Base-by-base conservation (phyloP, 53 echinoderm and acorn worm genomes). In the Paracentrotus lividus region DNA sequence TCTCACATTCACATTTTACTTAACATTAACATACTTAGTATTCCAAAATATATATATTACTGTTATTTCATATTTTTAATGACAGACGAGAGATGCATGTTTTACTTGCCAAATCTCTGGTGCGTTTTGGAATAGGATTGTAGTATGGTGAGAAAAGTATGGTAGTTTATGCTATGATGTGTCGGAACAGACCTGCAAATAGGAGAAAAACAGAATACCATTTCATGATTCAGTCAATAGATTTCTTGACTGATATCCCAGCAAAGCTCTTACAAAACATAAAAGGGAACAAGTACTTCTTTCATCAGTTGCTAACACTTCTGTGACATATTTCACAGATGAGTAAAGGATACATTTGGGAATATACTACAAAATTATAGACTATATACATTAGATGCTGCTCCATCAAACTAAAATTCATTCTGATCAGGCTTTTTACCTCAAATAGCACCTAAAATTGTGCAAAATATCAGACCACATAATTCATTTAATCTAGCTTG, bases 71-170 rank as follows among this genome's bases (percentile, higher is more conserved):
- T 38, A 38, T 40, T 72, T 72, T 72, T 38, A 36, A 72, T 8
- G 72, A 32, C 36, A 40, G 36, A 18, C 36, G 15, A 21, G 36
- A 72, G 64, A 64, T 64, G 27, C 64, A 27, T 64, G 5, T 64
- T 77, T 29, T 90, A 91, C 49, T 91, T 91, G 72, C 91, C 91
- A 24, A 51, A 91, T 53, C 91, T 52, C 91, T 91, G 91, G 20
- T 91, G 72, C 36, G 91, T 91, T 56, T 51, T 69, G 91, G 91
- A 69, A 36, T 20, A 91, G 33, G 51, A 51, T 7, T 75, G 53
- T 33, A 91, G 91, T 49, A 91, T 55, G 21, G 13, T 18, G 21
- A 75, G 10, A n/a, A 91, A 91, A 55, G 76, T 91, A 18, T 27
- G 29, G 76, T 91, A 91, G 24, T 69, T 53, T 9, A 91, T 49